Evolutionary conservation across 2,113 vertebrate species (phyloP).

Genomic region (Rhea americana): DNA sequence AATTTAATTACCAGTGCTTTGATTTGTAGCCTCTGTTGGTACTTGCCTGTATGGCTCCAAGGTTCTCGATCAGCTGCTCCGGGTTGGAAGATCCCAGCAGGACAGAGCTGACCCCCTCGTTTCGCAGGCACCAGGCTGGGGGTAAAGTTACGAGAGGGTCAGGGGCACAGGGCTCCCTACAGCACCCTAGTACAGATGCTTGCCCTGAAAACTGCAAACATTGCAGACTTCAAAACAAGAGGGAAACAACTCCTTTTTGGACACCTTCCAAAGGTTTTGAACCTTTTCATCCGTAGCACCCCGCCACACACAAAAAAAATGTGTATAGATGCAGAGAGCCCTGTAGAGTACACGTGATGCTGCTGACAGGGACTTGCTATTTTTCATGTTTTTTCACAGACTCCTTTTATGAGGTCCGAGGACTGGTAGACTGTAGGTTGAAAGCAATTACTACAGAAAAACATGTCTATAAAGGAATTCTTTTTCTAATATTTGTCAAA

Average conservation of each 20-base stretch:
- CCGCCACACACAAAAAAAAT: no score
- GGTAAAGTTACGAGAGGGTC: not conserved
- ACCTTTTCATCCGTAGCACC: no score
- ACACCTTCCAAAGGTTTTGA: no score
- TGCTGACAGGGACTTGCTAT: no score
- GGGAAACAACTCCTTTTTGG: not conserved
- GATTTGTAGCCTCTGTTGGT: not conserved
- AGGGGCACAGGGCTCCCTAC: accelerated
- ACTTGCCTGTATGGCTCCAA: slow-evolving; percentile 95
- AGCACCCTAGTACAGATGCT: accelerated
- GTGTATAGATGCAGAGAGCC: no score
- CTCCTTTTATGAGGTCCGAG: no score
- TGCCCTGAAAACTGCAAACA: not conserved
- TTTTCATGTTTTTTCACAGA: no score
- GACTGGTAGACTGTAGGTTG: no score
- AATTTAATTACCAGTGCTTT: accelerated
- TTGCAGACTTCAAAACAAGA: not conserved
- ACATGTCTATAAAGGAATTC: no score
- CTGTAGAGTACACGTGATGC: no score
- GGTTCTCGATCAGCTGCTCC: slow-evolving; percentile 95
- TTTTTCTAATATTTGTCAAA: not conserved
- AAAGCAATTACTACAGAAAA: no score
- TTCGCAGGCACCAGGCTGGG: slow-evolving; percentile 95
- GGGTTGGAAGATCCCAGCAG: slow-evolving; percentile 95
- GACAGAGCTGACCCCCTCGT: slow-evolving; percentile 96